Percentiles rank a stretch among this genome's conserved stretches.
phyloP scores from a whole-genome alignment of 2,113 vertebrate species.

The Oreotrochilus melanogaster region DNA sequence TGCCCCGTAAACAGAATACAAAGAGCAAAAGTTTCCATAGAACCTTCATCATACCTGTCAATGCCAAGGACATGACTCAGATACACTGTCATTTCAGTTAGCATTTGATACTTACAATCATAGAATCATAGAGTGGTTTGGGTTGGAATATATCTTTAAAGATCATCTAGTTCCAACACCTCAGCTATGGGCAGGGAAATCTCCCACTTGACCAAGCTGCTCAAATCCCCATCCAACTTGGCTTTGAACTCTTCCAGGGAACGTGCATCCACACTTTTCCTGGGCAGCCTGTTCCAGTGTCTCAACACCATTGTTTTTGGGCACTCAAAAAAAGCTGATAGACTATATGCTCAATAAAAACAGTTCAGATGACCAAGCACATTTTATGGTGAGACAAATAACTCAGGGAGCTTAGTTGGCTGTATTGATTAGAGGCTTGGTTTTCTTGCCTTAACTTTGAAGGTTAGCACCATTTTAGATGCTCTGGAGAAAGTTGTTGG shows the following conservation, averaged over 20 bases:
- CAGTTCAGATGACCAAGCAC: background rate
- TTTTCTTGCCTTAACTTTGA: background rate
- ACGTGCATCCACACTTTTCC: no score
- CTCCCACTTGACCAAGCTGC: no score
- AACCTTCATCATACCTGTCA: background rate
- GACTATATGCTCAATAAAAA: background rate
- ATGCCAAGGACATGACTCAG: background rate
- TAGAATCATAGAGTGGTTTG: no score
- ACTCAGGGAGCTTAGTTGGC: background rate
- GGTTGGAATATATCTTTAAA: no score
- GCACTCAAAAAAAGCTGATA: background rate
- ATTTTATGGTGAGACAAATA: background rate
- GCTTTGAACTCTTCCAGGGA: no score
- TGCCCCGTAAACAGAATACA: fast-evolving
- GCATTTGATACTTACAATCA: fast-evolving
- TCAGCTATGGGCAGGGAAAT: no score
- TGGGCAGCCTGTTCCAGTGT: no score
- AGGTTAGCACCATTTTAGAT: background rate
- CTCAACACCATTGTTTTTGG: no score
- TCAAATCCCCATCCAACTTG: no score
- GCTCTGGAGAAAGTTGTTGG: background rate
- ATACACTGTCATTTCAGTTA: background rate
- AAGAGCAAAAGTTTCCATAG: background rate
- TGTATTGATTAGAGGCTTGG: background rate
- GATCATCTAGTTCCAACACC: no score